Evolutionary conservation across 2,888 invertebrate species (phyloP).

Genomic region (Drosophila testacea): DNA sequence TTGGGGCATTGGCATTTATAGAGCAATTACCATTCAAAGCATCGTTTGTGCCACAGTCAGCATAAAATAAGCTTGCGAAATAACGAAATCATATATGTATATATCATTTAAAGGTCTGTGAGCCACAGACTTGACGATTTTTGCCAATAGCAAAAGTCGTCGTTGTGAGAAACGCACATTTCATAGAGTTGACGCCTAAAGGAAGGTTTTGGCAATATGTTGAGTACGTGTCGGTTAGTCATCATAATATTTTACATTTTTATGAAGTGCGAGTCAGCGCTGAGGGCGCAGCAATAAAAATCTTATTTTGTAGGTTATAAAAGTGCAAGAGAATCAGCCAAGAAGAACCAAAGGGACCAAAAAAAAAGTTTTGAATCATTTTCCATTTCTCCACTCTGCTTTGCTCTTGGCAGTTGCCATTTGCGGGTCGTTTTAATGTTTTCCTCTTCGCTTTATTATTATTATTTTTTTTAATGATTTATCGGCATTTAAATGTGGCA

Average conservation of each 20-base stretch:
- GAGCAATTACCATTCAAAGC: slow-evolving; percentile 45
- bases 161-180: slow-evolving; percentile 30
- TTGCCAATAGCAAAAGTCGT: slow-evolving; percentile 42
- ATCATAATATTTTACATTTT: slow-evolving; percentile 80
- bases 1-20: slow-evolving; percentile 26
- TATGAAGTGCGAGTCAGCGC: slow-evolving; percentile 74
- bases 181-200: slow-evolving; percentile 23
- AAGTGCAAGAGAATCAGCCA: slow-evolving; percentile 58
- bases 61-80: slow-evolving; percentile 36
- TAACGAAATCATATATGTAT: slow-evolving; percentile 14
- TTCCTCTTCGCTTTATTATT: slow-evolving; percentile 37
- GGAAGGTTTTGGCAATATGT: slow-evolving; percentile 43
- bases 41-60: slow-evolving; percentile 42
- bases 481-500: slow-evolving; percentile 73
- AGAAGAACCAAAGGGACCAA: slow-evolving; percentile 1
- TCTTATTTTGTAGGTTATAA: slow-evolving; percentile 76
- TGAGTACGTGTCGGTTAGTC: slow-evolving; percentile 69
- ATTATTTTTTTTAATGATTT: slow-evolving; percentile 72
- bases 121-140: slow-evolving; percentile 46
- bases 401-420: slow-evolving; percentile 34
- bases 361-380: slow-evolving; percentile 42
- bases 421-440: slow-evolving; percentile 53
- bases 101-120: slow-evolving; percentile 26
- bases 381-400: slow-evolving; percentile 54
- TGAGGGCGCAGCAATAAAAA: slow-evolving; percentile 71